Conservation (phyloP, 2,888 invertebrate species). For the Drosophila melanosoma region DNA sequence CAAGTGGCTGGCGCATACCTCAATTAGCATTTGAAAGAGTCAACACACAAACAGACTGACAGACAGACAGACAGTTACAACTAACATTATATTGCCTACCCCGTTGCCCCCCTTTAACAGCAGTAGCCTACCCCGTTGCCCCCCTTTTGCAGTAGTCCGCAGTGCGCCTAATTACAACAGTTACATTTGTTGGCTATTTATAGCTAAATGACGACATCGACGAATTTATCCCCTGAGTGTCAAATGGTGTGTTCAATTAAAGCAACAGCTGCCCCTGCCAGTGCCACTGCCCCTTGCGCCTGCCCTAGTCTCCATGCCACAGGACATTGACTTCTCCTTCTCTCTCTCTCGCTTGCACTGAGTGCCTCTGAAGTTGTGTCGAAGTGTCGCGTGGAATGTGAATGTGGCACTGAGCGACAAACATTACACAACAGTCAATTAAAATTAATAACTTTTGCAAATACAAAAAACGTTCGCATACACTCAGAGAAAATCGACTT, state of each 20-base stretch:
- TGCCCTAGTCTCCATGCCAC: conserved; percentile 20
- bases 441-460: conserved; percentile 81
- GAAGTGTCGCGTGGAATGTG: conserved; percentile 70
- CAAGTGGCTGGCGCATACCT: conserved; percentile 78
- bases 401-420: conserved; percentile 61
- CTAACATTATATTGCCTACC: background rate
- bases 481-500: background rate
- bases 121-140: conserved; percentile 2
- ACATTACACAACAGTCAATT: conserved; percentile 81
- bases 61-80: conserved; percentile 24
- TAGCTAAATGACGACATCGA: conserved; percentile 71
- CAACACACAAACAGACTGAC: conserved; percentile 14
- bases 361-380: conserved; percentile 62
- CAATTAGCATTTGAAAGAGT: conserved; percentile 68
- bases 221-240: conserved; percentile 56
- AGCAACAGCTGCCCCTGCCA: conserved; percentile 34
- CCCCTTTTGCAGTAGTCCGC: background rate
- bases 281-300: background rate
- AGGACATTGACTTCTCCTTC: conserved; percentile 72
- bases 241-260: conserved; percentile 80
- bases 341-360: background rate
- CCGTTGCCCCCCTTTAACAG: conserved; percentile 1
- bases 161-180: conserved; percentile 64
- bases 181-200: conserved; percentile 64
- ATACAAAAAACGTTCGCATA: conserved; percentile 24